phyloP scores from a whole-genome alignment of 2,888 invertebrate genomes.

The Acleris emargana region DNA sequence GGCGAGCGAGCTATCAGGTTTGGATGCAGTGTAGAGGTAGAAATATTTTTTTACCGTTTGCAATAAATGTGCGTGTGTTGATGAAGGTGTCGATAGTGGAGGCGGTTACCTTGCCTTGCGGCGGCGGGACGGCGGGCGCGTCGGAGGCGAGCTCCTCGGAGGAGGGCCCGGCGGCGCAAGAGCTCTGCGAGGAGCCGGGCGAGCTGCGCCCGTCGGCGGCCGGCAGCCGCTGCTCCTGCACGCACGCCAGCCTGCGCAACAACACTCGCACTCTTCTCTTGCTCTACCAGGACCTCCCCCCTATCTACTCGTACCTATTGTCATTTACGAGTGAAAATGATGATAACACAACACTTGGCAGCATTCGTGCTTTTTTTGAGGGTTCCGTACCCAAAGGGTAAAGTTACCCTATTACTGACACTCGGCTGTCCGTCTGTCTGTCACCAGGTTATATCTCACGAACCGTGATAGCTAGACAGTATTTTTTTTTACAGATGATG shows the following conservation, averaged over 20 bases:
- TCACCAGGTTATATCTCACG: too few relatives aligned
- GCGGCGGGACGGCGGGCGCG: conserved; percentile 67
- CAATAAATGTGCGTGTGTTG: neutral
- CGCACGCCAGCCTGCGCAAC: conserved; percentile 92
- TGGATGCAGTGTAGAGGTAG: neutral
- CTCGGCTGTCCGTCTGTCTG: too few relatives aligned
- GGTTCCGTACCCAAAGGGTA: too few relatives aligned
- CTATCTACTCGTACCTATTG: too few relatives aligned
- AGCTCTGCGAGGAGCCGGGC: conserved; percentile 81
- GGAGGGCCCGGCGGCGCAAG: conserved; percentile 71
- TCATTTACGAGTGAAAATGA: too few relatives aligned
- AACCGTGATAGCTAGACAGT: too few relatives aligned
- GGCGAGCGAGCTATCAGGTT: neutral
- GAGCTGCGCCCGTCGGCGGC: conserved; percentile 85
- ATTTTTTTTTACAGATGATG: too few relatives aligned
- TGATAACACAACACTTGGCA: too few relatives aligned
- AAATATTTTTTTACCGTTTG: conserved; percentile 19
- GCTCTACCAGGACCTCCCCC: too few relatives aligned
- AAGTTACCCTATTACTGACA: too few relatives aligned
- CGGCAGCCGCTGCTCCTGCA: conserved; percentile 96
- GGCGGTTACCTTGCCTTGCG: conserved; percentile 89
- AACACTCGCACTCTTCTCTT: neutral
- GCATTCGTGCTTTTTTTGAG: too few relatives aligned
- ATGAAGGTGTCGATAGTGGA: conserved; percentile 32
- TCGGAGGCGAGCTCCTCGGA: conserved; percentile 81